These are phyloP conservation scores for Thryonomys swinderianus DNA, from an alignment of 2,113 vertebrate species.

Conservation along the genomic window DNA sequence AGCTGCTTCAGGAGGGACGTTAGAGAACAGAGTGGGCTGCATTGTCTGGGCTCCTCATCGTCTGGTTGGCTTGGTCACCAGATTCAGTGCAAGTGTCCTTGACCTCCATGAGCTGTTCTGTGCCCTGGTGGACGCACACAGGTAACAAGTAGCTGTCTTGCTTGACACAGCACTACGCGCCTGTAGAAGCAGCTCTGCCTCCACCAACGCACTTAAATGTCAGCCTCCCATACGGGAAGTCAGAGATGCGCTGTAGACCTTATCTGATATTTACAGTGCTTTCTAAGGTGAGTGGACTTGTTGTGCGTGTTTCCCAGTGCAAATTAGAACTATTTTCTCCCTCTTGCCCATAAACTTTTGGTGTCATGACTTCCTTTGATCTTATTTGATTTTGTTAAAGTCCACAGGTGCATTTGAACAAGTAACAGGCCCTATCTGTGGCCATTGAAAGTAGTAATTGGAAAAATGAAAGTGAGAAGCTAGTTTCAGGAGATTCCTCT, in stretches of 20 bases:
- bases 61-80: neutral
- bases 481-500: neutral
- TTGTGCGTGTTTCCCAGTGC: conserved; percentile 45
- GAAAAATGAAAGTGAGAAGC: neutral
- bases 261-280: conserved; percentile 70
- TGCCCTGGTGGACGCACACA: neutral
- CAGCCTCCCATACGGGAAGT: conserved; percentile 32
- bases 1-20: neutral
- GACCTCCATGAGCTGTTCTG: neutral
- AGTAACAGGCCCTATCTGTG: neutral
- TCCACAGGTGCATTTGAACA: conserved; percentile 7
- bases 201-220: conserved; percentile 37
- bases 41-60: neutral
- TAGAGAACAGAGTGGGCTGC: neutral
- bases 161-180: neutral
- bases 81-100: neutral
- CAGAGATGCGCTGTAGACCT: neutral
- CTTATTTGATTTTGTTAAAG: conserved; percentile 49
- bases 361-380: conserved; percentile 46
- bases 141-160: neutral
- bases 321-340: neutral
- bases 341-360: neutral
- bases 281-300: conserved; percentile 55
- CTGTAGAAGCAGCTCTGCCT: neutral
- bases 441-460: conserved; percentile 22